These are phyloP conservation scores for Drosophila oshimai DNA, from an alignment of 1,140 invertebrate species.

Conservation along the genomic window DNA sequence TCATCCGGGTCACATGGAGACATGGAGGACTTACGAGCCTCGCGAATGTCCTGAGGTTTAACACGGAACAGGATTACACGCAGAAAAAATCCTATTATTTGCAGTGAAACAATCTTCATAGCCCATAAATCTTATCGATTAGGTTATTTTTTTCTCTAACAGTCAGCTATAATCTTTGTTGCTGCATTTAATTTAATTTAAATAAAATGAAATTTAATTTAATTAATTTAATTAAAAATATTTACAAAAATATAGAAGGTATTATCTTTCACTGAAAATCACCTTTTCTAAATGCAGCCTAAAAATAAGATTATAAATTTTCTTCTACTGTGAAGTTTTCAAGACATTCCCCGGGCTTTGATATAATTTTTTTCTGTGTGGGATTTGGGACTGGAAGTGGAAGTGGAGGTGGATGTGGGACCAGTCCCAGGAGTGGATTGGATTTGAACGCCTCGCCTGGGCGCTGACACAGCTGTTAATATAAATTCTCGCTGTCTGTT, in stretches of 20 bases:
- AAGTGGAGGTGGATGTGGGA: background rate
- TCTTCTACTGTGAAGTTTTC: background rate
- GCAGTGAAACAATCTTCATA: too few species aligned
- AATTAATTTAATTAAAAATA: too few species aligned
- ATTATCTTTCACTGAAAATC: too few species aligned
- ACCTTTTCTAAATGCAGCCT: too few species aligned
- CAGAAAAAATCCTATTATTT: background rate
- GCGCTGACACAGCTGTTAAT: slow-evolving; percentile 63
- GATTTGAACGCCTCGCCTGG: slow-evolving; percentile 33
- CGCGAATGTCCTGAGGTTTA: background rate
- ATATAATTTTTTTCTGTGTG: background rate
- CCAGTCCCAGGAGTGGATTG: too few species aligned
- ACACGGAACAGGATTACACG: background rate
- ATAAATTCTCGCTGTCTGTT: slow-evolving; percentile 58
- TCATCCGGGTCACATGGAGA: slow-evolving; percentile 22
- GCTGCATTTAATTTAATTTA: too few species aligned
- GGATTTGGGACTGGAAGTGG: background rate
- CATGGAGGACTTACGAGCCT: slow-evolving; percentile 13
- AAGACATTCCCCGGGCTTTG: background rate
- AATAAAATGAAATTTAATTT: too few species aligned
- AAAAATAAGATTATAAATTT: too few species aligned
- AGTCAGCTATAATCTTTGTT: too few species aligned
- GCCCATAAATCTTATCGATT: too few species aligned
- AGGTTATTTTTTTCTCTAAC: too few species aligned
- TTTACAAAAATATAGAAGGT: too few species aligned